Conservation (phyloP, 2,113 vertebrate genomes). For the Pollimyrus isidori region DNA sequence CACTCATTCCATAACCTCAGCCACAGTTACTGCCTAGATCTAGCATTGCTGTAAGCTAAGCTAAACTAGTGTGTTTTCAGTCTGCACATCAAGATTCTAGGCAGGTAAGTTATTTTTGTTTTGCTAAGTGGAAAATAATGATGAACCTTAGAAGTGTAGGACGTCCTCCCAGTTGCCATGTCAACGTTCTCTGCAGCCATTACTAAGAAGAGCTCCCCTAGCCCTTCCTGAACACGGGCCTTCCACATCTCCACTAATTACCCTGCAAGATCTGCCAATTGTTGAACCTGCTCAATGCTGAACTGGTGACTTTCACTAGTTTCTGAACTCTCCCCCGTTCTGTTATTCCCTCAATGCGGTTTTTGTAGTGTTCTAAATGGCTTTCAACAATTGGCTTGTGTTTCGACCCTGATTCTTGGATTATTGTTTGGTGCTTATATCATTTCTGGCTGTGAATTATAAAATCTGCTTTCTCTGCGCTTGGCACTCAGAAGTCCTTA, state of each 20-base stretch:
- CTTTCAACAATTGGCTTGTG: neutral
- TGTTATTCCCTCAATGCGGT: too few species aligned
- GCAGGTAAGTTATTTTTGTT: neutral
- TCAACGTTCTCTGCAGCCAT: neutral
- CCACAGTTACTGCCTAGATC: neutral
- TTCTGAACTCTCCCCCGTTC: neutral
- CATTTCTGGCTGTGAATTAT: neutral
- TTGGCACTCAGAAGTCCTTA: neutral
- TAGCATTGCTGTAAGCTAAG: neutral
- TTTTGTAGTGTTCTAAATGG: neutral
- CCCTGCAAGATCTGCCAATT: neutral
- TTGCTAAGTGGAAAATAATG: neutral
- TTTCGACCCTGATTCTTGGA: neutral
- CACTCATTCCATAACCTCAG: neutral
- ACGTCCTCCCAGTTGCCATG: neutral
- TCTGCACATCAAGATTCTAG: neutral
- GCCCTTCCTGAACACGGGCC: neutral
- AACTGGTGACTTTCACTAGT: neutral
- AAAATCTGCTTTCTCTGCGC: neutral
- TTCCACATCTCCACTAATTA: neutral
- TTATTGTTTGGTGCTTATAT: neutral
- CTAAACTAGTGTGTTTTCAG: neutral
- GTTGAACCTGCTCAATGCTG: neutral
- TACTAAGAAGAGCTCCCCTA: neutral
- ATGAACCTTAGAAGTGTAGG: neutral